Percentiles rank a stretch among this genome's conserved stretches.
These are phyloP conservation scores for Melipona bicolor DNA, from an alignment of 2,888 invertebrate genomes.

Conservation along the genomic window DNA sequence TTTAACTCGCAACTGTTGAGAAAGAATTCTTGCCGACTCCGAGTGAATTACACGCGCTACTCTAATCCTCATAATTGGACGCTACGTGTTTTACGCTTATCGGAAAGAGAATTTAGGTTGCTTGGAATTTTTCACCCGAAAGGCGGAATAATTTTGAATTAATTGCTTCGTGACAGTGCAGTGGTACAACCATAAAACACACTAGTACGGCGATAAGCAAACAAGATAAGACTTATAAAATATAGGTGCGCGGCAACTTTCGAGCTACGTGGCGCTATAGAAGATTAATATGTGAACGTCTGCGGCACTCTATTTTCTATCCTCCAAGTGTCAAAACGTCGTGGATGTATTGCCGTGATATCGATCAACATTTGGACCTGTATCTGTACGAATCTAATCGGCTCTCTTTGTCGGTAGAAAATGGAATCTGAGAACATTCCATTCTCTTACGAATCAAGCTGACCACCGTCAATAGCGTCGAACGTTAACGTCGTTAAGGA, in stretches of 20 bases:
- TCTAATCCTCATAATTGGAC: neutral
- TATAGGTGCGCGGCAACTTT: neutral
- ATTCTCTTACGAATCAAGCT: neutral
- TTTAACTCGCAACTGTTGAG: neutral
- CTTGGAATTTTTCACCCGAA: neutral
- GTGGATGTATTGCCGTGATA: neutral
- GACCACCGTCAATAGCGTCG: neutral
- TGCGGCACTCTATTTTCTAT: neutral
- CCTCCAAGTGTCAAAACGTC: neutral
- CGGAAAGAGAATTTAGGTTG: neutral
- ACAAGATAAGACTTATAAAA: neutral
- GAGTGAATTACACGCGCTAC: neutral
- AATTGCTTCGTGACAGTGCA: neutral
- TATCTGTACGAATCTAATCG: neutral
- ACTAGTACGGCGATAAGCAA: neutral
- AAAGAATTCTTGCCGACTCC: neutral
- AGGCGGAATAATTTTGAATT: neutral
- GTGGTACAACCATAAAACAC: neutral
- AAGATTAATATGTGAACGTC: neutral
- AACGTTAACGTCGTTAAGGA: constrained; percentile 3
- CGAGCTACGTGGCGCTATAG: neutral
- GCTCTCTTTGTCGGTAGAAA: neutral
- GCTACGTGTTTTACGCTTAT: neutral
- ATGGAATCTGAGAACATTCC: neutral
- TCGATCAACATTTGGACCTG: neutral